Evolutionary conservation across 2,113 vertebrate genomes (phyloP).

Genomic region (Cavia porcellus): DNA sequence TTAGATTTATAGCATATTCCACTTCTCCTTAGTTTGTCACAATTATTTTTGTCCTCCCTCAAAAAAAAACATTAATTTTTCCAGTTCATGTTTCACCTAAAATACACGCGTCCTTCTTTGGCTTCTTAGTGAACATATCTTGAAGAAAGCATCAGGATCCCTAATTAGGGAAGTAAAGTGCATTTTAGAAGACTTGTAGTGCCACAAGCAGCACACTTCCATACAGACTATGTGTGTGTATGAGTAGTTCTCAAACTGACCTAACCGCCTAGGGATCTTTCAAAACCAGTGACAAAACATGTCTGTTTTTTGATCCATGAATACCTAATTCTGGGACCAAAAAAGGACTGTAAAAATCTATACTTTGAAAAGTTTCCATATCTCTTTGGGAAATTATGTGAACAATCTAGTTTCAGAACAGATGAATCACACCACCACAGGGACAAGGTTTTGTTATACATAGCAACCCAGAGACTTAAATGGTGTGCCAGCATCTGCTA

Average conservation of each 20-base stretch:
- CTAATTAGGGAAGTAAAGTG: not conserved
- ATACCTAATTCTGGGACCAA: not conserved
- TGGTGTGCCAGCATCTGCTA: slow-evolving; percentile 11
- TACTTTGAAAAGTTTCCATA: not conserved
- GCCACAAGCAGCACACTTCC: not conserved
- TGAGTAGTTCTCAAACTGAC: not conserved
- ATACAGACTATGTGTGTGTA: not conserved
- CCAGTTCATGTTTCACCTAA: slow-evolving; percentile 17
- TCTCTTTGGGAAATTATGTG: slow-evolving; percentile 33
- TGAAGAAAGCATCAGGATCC: not conserved
- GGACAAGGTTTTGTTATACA: not conserved
- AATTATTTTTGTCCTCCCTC: not conserved
- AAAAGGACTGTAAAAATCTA: not conserved
- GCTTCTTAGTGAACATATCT: not conserved
- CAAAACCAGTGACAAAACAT: not conserved
- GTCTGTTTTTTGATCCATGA: not conserved
- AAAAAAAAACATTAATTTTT: not conserved
- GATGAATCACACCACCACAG: not conserved
- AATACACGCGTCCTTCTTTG: not conserved
- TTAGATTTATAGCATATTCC: slow-evolving; percentile 3
- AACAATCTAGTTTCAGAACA: slow-evolving; percentile 24
- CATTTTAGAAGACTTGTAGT: not conserved
- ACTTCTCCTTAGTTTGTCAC: not conserved
- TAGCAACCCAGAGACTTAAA: not conserved
- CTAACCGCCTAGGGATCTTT: not conserved